phyloP scores from a whole-genome alignment of 2,888 invertebrate genomes.

The Chrysolina americana region DNA sequence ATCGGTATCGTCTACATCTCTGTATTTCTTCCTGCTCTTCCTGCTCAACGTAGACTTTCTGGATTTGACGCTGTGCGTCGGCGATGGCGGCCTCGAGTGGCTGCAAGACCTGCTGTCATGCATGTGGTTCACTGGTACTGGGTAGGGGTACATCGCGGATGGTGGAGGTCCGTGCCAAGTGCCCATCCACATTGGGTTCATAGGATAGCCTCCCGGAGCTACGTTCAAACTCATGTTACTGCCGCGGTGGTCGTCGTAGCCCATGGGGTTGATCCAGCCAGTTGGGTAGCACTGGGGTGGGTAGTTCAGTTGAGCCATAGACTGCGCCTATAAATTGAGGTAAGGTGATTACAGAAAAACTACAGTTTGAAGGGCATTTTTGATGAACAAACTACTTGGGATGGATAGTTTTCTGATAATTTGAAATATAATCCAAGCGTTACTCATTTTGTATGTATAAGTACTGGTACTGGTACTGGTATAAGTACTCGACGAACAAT shows the following conservation, averaged over 20 bases:
- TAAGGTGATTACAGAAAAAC: background rate
- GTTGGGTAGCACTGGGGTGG: constrained; percentile 71
- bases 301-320: constrained; percentile 79
- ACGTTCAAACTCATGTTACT: constrained; percentile 74
- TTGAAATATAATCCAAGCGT: too few relatives aligned
- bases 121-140: constrained; percentile 67
- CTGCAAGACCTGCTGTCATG: constrained; percentile 74
- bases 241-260: constrained; percentile 67
- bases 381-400: too few relatives aligned
- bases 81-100: constrained; percentile 78
- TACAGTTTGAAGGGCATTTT: too few relatives aligned
- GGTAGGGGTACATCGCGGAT: constrained; percentile 63
- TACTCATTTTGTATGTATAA: too few relatives aligned
- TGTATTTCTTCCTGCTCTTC: constrained; percentile 70
- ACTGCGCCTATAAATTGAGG: constrained; percentile 74
- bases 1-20: constrained; percentile 70
- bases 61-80: constrained; percentile 79
- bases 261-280: constrained; percentile 66
- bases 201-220: constrained; percentile 63
- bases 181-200: constrained; percentile 70
- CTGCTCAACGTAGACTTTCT: constrained; percentile 78
- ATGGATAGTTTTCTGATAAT: too few relatives aligned
- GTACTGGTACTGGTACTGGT: too few relatives aligned
- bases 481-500: too few relatives aligned
- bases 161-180: constrained; percentile 68